Evolutionary conservation across 2,797 vertebrate genomes (phyloP), one percentile per base, ranked within the genome.

Genomic region (Sitta carolinensis): DNA sequence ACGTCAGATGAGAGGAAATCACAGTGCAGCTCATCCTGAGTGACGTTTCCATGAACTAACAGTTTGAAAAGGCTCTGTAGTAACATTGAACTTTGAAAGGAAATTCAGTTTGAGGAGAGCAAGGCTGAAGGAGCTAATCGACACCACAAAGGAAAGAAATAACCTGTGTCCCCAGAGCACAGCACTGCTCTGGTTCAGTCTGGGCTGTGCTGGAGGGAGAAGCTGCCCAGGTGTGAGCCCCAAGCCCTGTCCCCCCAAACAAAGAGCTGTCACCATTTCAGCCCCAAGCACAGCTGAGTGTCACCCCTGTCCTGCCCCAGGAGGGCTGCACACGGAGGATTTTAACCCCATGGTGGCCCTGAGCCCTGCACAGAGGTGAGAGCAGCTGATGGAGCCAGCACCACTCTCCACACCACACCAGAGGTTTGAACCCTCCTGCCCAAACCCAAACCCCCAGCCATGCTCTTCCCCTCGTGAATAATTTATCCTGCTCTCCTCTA

Each of bases 401-500:
- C 20, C 40, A 38, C 38, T 36, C 70, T 84, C 78, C 57, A 16
- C 54, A 52, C 25, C 45, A 17, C 19, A 6, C 19, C 45, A 45
- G 70, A 29, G 10, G 30, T 54, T 79, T 92, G 21, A 67, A 86
- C 38, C 55, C 89, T 63, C 67, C 9, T 32, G 51, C 42, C 57
- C 34, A 11, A 72, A 42, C 68, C 93, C 92, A 87, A 94, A 55
- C 30, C 62, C 34, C 34, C 62, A 47, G 14, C 72, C 77, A 54
- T 76, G 61, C 70, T 90, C 76, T 90, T 51, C 47, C 51, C 59
- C 79, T 78, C 11, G 74, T 88, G 84, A 95, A 95, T 90, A 59
- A 94, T 94, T 95, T 68, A 96, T 79, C 50, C 50, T 26, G 38
- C 9, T 72, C 85, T 87, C 29, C 68, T 96, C 73, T 80, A 90